Evolutionary conservation across 2,888 invertebrate genomes (phyloP), one percentile per base, ranked within the genome.

Genomic region (Drosophila kuntzei): DNA sequence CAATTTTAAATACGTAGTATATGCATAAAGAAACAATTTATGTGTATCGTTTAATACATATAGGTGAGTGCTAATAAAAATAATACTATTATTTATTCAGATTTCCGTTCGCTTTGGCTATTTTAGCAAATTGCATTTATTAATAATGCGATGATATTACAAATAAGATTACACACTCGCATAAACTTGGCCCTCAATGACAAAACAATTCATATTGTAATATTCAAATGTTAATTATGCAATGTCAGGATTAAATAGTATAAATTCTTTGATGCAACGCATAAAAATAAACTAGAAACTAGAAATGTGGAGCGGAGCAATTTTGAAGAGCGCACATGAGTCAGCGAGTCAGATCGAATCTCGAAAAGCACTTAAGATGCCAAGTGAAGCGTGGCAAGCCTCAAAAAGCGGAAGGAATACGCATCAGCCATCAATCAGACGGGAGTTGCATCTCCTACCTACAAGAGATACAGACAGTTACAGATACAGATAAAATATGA

Each of bases 81-180:
- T 67, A 53, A 63, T 77, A 63, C 74, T 65, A 54, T 76, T 84
- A 85, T 75, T 81, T 87, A 87, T 87, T 85, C 74, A 71, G 74
- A 84, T 74, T 84, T 84, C 81, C 79, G 79, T 62, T 79, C 53
- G 55, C 63, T 60, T 70, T 74, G 71, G 60, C 66, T 71, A 86
- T 74, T 71, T 72, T 67, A 63, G 67, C 61, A 80, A 80, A 78
- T 76, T 75, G 66, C 44, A 58, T 65, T 63, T 67, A 77, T 84
- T 73, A 79, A 82, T 77, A 76, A 77, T 81, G 67, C 66, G 67
- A 51, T 57, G 65, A 58, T 66, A 69, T 81, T 85, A 73, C 87
- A 84, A 81, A 84, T 68, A 71, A 85, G 87, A 87, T 84, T 84
- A 76, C 76, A 67, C 41, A 29, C 43, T 53, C 43, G 1, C 47